A percentile compares a stretch with the other conserved stretches of the same genome.
Conservation (phyloP, 2,797 vertebrate species). For the Darevskia mixta region DNA sequence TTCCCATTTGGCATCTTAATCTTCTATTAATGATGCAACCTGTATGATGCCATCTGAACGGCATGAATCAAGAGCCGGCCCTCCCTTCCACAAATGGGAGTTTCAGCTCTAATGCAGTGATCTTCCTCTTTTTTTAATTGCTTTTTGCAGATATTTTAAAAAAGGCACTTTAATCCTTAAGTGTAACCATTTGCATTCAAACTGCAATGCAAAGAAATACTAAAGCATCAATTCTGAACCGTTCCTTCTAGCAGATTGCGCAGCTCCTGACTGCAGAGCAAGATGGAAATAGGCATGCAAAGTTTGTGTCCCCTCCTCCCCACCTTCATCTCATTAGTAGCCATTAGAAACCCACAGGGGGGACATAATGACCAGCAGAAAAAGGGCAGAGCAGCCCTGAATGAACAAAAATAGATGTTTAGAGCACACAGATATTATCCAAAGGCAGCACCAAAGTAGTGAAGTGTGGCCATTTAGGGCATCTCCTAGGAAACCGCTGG, state of each 20-base stretch:
- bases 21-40: constrained; percentile 71
- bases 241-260: constrained; percentile 56
- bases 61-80: constrained; percentile 67
- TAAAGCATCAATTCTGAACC: constrained; percentile 67
- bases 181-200: constrained; percentile 74
- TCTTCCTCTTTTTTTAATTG: constrained; percentile 66
- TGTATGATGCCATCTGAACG: constrained; percentile 64
- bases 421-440: constrained; percentile 79
- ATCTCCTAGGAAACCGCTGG: constrained; percentile 85
- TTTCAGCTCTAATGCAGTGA: constrained; percentile 52
- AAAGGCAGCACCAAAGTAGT: constrained; percentile 71
- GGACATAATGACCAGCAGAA: constrained; percentile 73
- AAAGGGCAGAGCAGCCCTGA: constrained; percentile 72
- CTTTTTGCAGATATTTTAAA: constrained; percentile 64
- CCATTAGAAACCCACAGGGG: constrained; percentile 70
- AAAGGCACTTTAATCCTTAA: constrained; percentile 74
- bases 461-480: constrained; percentile 77
- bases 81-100: constrained; percentile 57
- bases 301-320: constrained; percentile 29
- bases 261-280: constrained; percentile 59
- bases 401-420: constrained; percentile 79
- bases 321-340: constrained; percentile 68
- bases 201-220: constrained; percentile 71
- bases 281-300: constrained; percentile 56
- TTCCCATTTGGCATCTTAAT: constrained; percentile 71